phyloP scores from a whole-genome alignment of 2,797 vertebrate species.

The Pterois miles region DNA sequence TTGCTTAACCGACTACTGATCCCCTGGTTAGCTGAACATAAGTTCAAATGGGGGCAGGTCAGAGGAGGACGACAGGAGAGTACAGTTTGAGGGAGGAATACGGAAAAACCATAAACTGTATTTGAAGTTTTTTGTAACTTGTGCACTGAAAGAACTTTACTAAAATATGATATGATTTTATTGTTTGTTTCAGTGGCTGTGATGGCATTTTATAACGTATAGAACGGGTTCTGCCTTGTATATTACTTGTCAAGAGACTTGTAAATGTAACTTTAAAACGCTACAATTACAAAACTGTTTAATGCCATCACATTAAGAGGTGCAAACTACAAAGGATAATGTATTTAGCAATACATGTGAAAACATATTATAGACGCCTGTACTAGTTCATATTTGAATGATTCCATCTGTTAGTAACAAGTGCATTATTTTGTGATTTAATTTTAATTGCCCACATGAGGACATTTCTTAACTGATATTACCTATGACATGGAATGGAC shows the following conservation, averaged over 20 bases:
- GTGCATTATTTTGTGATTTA: not conserved
- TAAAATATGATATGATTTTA: not conserved
- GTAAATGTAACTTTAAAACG: not conserved
- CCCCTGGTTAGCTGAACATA: not conserved
- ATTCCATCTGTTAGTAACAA: not conserved
- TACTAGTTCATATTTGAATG: not conserved
- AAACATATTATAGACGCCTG: not conserved
- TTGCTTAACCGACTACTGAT: not conserved
- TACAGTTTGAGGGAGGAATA: fast-evolving
- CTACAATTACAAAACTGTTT: not conserved
- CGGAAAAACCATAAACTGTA: not conserved
- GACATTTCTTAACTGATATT: not conserved
- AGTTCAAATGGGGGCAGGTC: not conserved
- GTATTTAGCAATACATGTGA: not conserved
- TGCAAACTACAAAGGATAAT: not conserved
- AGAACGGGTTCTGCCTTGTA: not conserved
- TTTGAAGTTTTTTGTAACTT: not conserved
- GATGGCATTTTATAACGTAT: not conserved
- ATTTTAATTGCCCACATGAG: not conserved
- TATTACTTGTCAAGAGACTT: not conserved
- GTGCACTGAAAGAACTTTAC: not conserved
- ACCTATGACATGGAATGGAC: not conserved
- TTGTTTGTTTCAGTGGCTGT: not conserved
- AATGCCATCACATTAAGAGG: not conserved
- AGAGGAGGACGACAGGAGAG: not conserved